Evolutionary conservation across 2,888 invertebrate species (phyloP), one percentile per base, ranked within the genome.

Genomic region (Coleophora flavipennella): DNA sequence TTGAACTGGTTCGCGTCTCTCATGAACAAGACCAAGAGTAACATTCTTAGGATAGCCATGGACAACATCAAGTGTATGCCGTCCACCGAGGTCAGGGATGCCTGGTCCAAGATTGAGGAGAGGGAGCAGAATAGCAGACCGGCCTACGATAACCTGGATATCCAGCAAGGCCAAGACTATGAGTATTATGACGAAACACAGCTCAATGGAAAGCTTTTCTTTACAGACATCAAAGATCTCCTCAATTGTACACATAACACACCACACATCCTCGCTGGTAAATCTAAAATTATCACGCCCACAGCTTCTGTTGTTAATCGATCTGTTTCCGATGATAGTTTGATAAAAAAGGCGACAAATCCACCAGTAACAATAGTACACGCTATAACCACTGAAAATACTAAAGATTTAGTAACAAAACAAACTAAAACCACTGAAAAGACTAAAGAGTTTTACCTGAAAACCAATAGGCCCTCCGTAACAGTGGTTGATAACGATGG

Each of bases 131-230:
- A 41, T 9, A 40, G 39, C 2, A 50, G 45, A 25, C 62, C 62
- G 51, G 46, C 45, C 1, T 44, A 55, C 3, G 71, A 63, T 33
- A 67, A 67, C 1, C 65, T 64, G 25, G 60, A 59, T 25, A 14
- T 51, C 2, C 55, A 31, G 8, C 59, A 58, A 42, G 64, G 50
- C 36, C 40, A 44, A 8, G 78, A 81, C 7, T 79, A 77, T 29
- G 84, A 84, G 53, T 83, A 80, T 43, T 84, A 84, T 29, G 84
- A 84, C 13, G 80, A 80, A 0, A 57, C 70, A 1, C 75, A 79
- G 48, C 50, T 83, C 0, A 71, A 77, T 36, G 84, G 83, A n/a
- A 78, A 72, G 44, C 49, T 84, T 2, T 84, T 84, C 46, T 84
- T 78, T 37, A 51, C 66, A 28, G 83, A 84, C 39, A 49, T 83